Evolutionary conservation across 1,140 invertebrate genomes (phyloP), one percentile per base, ranked within the genome.

Genomic region (Ctenoplectra terminalis): DNA sequence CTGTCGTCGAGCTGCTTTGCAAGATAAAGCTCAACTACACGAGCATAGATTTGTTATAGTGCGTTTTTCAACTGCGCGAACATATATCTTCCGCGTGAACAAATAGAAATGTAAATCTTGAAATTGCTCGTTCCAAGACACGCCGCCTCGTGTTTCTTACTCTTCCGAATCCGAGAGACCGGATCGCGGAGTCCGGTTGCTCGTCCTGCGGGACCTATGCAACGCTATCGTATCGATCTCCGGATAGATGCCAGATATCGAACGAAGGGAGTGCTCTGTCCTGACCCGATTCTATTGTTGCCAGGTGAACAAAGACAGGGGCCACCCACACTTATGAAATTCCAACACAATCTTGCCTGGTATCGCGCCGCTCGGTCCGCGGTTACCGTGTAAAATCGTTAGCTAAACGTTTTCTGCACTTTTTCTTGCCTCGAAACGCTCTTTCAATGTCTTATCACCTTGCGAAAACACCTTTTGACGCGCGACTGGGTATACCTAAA

Each of bases 261-360:
- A 87, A 75, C 86, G 73, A 50, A 82, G 87, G 86, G 86, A 75
- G 86, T 87, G 82, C 83, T 85, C 50, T 8, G 85, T 81, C 50
- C 86, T 87, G 86, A 87, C 86, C 86, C 48, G 78, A 88, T 88
- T 88, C 52, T 31, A 56, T 69, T 61, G 74, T 58, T 50, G 9
- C 17, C 5, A 15, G 23, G 13, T 40, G 46, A 48, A 54, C 48
- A 66, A 56, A 74, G 48, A 56, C 69, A 46, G 37, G 29, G 50
- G 40, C 61, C 80, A 74, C 70, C 79, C 70, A 74, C 52, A 61
- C 64, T 74, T 71, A 17, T 29, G 56, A 74, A 86, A 82, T 86
- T 78, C 80, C 74, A 56, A 17, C 26, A 20, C 43, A 56, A 66
- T 72, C 73, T 82, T 40, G 23, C 37, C 31, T n/a, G 23, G 56